Evolutionary conservation across 1,140 invertebrate genomes (phyloP), one percentile per base, ranked within the genome.

Genomic region (Cecropterus lyciades): DNA sequence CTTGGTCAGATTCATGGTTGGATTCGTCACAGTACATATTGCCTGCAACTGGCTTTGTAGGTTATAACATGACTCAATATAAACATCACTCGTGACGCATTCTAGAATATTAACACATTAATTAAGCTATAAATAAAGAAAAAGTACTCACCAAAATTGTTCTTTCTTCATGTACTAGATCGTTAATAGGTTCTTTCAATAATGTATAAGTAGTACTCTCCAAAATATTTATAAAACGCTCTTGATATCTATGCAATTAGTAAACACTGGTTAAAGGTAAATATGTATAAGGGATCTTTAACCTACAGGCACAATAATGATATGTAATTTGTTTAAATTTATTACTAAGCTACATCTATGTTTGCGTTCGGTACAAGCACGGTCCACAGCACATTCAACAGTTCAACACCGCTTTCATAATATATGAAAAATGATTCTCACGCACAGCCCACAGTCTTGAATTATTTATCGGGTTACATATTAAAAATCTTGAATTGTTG

Each of bases 231-330:
- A 71, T 75, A 79, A 80, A 79, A 79, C 55, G 56, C 65, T 70
- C 55, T 69, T 71, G 51, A 30, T 63, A 60, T 69, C 46, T 52
- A 55, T 13, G 42, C 24, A 70, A 75, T 70, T 60, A 64, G 70
- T 37, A 37, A 37, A 37, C 9, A 10, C 55, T 68, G 70, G 69
- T 70, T 77, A 68, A 70, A 77, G 63, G 75, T 85, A 79, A 85
- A 69, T 69, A 76, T 76, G 59, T 74, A 74, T 69, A 79, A 70
- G 70, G 75, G 71, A 72, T 82, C 68, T 77, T 77, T 68, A 77
- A 67, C 69, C 68, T 87, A 84, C 74, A 90, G 87, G 87, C 87
- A 90, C 87, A 84, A 65, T 72, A 72, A 83, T 90, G 87, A 90
- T 90, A 90, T 90, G 87, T 90, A 89, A 85, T 81, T 82, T 68